A percentile compares a stretch with the other conserved stretches of the same genome.
These are phyloP conservation scores for Andricus grossulariae DNA, from an alignment of 1,140 invertebrate genomes.

Conservation along the genomic window DNA sequence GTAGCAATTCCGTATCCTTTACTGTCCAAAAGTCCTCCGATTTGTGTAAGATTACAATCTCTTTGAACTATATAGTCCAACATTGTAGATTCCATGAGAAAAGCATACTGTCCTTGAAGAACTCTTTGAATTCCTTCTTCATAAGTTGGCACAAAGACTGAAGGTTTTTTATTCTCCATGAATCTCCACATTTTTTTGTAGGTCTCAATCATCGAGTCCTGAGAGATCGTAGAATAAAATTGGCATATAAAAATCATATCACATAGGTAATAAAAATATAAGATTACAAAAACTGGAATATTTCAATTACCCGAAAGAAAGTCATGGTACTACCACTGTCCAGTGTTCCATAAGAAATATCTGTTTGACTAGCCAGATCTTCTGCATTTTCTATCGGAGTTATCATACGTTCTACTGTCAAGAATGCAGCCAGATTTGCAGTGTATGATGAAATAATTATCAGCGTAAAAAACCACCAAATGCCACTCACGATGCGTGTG, in stretches of 20 bases:
- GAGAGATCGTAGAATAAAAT: slow-evolving; percentile 1
- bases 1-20: slow-evolving; percentile 85
- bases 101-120: slow-evolving; percentile 89
- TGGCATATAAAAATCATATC: not conserved
- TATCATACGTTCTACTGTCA: slow-evolving; percentile 91
- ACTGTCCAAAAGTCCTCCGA: slow-evolving; percentile 91
- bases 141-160: slow-evolving; percentile 84
- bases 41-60: slow-evolving; percentile 95
- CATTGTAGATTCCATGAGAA: slow-evolving; percentile 96
- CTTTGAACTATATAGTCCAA: slow-evolving; percentile 92
- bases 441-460: slow-evolving; percentile 94
- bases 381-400: slow-evolving; percentile 91
- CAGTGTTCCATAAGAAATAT: slow-evolving; percentile 89
- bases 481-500: slow-evolving; percentile 85
- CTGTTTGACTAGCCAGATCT: slow-evolving; percentile 88
- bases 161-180: slow-evolving; percentile 85
- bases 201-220: slow-evolving; percentile 89
- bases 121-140: slow-evolving; percentile 89
- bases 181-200: slow-evolving; percentile 93
- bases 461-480: slow-evolving; percentile 94
- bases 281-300: slow-evolving; percentile 31
- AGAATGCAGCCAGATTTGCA: slow-evolving; percentile 90
- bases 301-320: slow-evolving; percentile 83
- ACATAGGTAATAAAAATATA: slow-evolving; percentile 30
- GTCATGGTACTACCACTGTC: slow-evolving; percentile 88